phyloP scores from a whole-genome alignment of 1,140 invertebrate species.

The Cataglyphis hispanica region DNA sequence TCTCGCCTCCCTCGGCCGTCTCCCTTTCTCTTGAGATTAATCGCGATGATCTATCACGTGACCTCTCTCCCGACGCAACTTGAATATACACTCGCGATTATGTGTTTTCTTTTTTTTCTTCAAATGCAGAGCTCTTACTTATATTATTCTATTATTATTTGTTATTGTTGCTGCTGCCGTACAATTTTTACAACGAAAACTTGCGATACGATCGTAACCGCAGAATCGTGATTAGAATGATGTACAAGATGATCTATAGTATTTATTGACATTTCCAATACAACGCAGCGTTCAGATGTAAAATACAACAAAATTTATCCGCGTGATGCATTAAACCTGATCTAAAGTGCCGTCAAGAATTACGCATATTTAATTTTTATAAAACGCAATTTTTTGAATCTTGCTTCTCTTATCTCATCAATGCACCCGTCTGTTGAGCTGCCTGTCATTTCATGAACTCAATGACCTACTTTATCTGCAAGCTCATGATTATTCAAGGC shows the following conservation, averaged over 20 bases:
- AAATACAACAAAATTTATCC: not conserved
- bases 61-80: too few species aligned
- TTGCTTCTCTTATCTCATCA: conserved; percentile 19
- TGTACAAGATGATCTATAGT: conserved; percentile 4
- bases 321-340: not conserved
- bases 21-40: too few species aligned
- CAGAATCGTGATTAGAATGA: conserved; percentile 31
- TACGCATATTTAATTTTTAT: not conserved
- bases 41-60: too few species aligned
- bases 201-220: not conserved
- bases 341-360: not conserved
- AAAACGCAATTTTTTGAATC: not conserved
- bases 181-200: not conserved
- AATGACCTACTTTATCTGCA: conserved; percentile 30
- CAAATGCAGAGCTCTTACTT: not conserved
- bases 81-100: not conserved
- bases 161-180: conserved; percentile 16
- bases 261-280: conserved; percentile 1
- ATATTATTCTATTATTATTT: conserved; percentile 8
- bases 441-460: conserved; percentile 39
- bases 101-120: not conserved
- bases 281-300: not conserved
- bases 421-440: not conserved
- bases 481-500: conserved; percentile 15
- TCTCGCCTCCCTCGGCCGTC: not conserved